phyloP scores from a whole-genome alignment of 2,888 invertebrate genomes.

The Cephus sareptanus region DNA sequence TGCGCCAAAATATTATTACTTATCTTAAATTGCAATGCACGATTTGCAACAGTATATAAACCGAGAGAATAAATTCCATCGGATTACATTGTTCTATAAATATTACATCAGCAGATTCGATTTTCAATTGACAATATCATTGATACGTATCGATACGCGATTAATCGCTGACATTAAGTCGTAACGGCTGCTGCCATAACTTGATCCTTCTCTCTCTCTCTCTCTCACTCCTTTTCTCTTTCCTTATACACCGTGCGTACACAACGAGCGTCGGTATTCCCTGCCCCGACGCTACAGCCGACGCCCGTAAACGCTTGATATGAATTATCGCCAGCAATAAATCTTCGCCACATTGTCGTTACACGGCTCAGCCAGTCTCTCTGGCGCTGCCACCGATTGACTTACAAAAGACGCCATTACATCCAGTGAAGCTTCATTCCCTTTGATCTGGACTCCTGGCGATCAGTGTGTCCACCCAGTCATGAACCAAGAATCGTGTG shows the following conservation, averaged over 20 bases:
- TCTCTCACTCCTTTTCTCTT: neutral
- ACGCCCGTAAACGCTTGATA: conserved; percentile 51
- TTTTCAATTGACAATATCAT: too few species aligned
- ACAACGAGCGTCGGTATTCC: neutral
- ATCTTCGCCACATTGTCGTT: conserved; percentile 21
- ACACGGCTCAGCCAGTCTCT: neutral
- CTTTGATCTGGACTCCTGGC: too few species aligned
- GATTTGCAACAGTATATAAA: conserved; percentile 22
- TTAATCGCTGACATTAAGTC: conserved; percentile 2
- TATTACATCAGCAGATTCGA: too few species aligned
- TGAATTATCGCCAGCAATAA: conserved; percentile 53
- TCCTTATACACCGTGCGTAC: neutral
- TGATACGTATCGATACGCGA: neutral
- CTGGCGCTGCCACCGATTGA: conserved; percentile 1
- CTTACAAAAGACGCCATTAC: neutral
- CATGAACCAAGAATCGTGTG: too few species aligned
- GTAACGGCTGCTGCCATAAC: neutral
- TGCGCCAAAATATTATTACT: conserved; percentile 62
- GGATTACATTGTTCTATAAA: too few species aligned
- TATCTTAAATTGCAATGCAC: conserved; percentile 46
- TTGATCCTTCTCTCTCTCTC: neutral
- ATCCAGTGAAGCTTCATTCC: too few species aligned
- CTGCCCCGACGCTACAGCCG: conserved; percentile 7
- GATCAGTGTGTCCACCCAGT: too few species aligned
- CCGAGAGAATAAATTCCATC: too few species aligned